Base-by-base conservation (phyloP, 2,113 vertebrate species). In the Chaetorhynchus papuensis region DNA sequence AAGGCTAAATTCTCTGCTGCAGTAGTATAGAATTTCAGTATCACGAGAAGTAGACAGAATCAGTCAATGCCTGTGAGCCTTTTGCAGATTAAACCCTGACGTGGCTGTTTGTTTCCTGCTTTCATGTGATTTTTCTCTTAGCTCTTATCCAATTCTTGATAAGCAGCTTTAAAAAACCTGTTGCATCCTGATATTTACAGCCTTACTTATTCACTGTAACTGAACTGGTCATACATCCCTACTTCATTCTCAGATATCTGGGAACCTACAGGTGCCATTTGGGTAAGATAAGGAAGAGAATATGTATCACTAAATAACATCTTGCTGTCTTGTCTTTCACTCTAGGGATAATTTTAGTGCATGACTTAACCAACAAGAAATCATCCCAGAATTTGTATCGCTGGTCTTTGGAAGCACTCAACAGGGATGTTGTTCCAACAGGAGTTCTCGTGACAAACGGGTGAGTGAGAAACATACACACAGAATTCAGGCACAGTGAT, bases 331-430 rank as follows among this genome's bases (percentile, higher is more conserved):
- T 94, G 45, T 92, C 50, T 95, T 90, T 89, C 66, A 49, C 90
- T 96, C 76, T 76, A 99, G 99, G 99, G 49, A 99, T 99, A 95
- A 98, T 99, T 97, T 98, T 99, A 97, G 99, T 99, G 10, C 99
- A 99, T 39, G 99, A 99, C 96, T 98, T 99, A 97, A 99, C 99
- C 80, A 99, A 99, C 97, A 99, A 99, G 96, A 99, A 99, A 93
- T 99, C 99, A 49, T 99, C 99, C 21, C 99, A 99, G 97, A 99
- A 99, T 97, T 98, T 99, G 75, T 99, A 99, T 96, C 98, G 99
- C 41, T 99, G 99, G 99, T 99, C 99, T 64, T 90, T 99, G 56
- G 99, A 99, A 97, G 99, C 98, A 52, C 97, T 99, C 91, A 99
- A 99, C 97, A 99, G 98, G 95, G 99, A 99, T 86, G 98, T 98